These are phyloP conservation scores for Siphamia tubifer DNA, from an alignment of 2,113 vertebrate genomes.

Conservation along the genomic window DNA sequence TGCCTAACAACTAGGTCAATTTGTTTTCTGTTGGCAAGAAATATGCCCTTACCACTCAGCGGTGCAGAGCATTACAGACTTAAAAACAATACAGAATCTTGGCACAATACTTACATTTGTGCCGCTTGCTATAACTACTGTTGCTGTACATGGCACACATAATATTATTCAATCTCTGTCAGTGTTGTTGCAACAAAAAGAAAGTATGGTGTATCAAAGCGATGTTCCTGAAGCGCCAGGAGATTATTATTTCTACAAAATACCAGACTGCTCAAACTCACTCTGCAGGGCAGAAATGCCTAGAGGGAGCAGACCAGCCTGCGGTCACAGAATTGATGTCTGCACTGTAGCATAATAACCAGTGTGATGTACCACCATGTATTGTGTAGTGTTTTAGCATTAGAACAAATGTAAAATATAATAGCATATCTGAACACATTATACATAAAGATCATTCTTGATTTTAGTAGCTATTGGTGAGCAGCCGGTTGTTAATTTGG, in stretches of 20 bases:
- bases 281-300: neutral
- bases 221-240: neutral
- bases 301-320: constrained; percentile 4
- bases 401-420: too few relatives aligned
- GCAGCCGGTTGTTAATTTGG: too few relatives aligned
- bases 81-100: neutral
- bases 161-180: neutral
- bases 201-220: neutral
- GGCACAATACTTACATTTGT: neutral
- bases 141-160: neutral
- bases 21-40: constrained; percentile 21
- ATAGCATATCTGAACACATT: too few relatives aligned
- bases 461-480: too few relatives aligned
- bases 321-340: neutral
- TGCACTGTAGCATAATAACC: neutral
- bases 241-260: neutral
- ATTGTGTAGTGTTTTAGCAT: too few relatives aligned
- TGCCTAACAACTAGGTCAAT: constrained; percentile 17
- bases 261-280: neutral
- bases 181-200: neutral
- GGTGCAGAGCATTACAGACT: neutral
- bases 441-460: too few relatives aligned
- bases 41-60: neutral
- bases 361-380: neutral
- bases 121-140: neutral